These are phyloP conservation scores for Brachyrhaphis roseni DNA, from an alignment of 2,797 vertebrate genomes.

Conservation along the genomic window DNA sequence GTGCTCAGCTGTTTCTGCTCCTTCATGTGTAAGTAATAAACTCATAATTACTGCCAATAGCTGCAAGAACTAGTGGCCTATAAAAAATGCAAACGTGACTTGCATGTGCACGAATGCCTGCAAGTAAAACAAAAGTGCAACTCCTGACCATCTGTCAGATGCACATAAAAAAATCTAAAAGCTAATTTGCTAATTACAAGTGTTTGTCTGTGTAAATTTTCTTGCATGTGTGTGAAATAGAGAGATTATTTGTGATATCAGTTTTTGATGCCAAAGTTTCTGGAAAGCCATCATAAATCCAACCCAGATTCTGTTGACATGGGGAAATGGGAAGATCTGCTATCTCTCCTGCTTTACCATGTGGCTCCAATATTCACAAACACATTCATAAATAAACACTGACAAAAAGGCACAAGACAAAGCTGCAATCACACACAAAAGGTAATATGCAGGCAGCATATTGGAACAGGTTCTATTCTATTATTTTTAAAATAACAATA, in stretches of 20 bases:
- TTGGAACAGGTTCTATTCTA: conserved; percentile 44
- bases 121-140: conserved; percentile 25
- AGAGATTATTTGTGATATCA: conserved; percentile 13
- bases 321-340: conserved; percentile 54
- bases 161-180: conserved; percentile 6
- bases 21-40: conserved; percentile 67
- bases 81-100: conserved; percentile 26
- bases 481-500: conserved; percentile 20
- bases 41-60: conserved; percentile 79
- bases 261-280: conserved; percentile 38
- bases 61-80: conserved; percentile 26
- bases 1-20: conserved; percentile 66
- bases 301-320: conserved; percentile 64
- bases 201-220: not conserved
- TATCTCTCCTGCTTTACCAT: conserved; percentile 38
- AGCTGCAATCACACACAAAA: conserved; percentile 31
- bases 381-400: conserved; percentile 4
- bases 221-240: not conserved
- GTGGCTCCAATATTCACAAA: conserved; percentile 21
- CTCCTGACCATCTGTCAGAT: conserved; percentile 15
- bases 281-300: conserved; percentile 44
- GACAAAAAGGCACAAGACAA: conserved; percentile 28
- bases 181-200: not conserved
- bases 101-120: conserved; percentile 14
- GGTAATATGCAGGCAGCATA: conserved; percentile 34